Percentiles rank a stretch among this genome's conserved stretches.
phyloP scores from a whole-genome alignment of 2,113 vertebrate genomes.

The Corvus moneduloides region DNA sequence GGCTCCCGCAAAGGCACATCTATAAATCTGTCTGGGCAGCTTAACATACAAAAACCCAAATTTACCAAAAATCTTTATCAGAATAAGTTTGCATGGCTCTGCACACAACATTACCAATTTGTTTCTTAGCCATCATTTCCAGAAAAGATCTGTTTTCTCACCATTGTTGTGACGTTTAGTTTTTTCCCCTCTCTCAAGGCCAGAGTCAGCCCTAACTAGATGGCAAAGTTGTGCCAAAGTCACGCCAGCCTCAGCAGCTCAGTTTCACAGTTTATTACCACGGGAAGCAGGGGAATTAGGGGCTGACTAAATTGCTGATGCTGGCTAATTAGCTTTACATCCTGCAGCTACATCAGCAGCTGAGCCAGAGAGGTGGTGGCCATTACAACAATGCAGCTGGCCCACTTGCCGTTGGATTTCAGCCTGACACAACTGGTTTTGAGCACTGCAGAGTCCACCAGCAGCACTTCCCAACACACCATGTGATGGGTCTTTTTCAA shows the following conservation, averaged over 20 bases:
- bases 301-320: background rate
- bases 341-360: background rate
- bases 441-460: background rate
- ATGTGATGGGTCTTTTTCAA: background rate
- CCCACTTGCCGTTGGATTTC: background rate
- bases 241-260: background rate
- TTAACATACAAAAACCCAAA: background rate
- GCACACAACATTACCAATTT: background rate
- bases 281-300: background rate
- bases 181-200: background rate
- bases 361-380: background rate
- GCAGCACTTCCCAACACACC: background rate
- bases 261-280: background rate
- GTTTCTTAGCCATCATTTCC: background rate
- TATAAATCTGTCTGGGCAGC: background rate
- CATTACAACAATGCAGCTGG: background rate
- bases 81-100: background rate
- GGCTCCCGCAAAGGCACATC: background rate
- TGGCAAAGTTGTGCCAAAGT: background rate
- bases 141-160: background rate
- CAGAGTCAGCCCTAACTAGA: background rate
- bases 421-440: fast-evolving
- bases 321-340: background rate
- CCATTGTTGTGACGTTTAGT: background rate
- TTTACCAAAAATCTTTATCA: background rate